phyloP scores from a whole-genome alignment of 2,888 invertebrate genomes.

The Dermolepida albohirtum region DNA sequence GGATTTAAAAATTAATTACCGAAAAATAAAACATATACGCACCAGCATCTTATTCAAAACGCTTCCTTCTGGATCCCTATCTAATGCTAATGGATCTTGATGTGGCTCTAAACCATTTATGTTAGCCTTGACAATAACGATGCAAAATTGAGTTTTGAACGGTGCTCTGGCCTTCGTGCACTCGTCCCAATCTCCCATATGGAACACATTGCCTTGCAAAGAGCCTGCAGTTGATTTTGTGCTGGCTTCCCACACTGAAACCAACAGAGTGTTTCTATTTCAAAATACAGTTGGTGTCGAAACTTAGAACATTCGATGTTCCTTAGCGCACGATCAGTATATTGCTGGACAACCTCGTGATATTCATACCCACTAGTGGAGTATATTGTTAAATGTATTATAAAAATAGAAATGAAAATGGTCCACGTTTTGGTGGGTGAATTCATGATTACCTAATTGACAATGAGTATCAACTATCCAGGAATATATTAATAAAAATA shows the following conservation, averaged over 20 bases:
- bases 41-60: constrained; percentile 61
- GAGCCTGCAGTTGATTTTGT: constrained; percentile 70
- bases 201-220: constrained; percentile 69
- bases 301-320: too few relatives aligned
- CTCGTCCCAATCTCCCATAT: constrained; percentile 74
- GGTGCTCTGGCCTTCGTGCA: constrained; percentile 65
- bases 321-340: too few relatives aligned
- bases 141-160: constrained; percentile 62
- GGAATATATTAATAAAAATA: too few relatives aligned
- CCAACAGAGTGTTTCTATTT: background rate
- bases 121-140: constrained; percentile 56
- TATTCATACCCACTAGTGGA: too few relatives aligned
- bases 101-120: constrained; percentile 53
- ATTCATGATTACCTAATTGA: too few relatives aligned
- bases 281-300: too few relatives aligned
- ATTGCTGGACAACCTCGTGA: too few relatives aligned
- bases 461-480: too few relatives aligned
- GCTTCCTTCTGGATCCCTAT: constrained; percentile 56
- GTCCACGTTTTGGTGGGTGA: too few relatives aligned
- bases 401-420: too few relatives aligned
- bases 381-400: too few relatives aligned
- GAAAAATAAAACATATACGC: constrained; percentile 48
- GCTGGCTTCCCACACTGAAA: constrained; percentile 73
- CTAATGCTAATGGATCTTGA: constrained; percentile 55
- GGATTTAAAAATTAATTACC: too few relatives aligned